Evolutionary conservation across 2,113 vertebrate species (phyloP).

Genomic region (Corythaixoides concolor): DNA sequence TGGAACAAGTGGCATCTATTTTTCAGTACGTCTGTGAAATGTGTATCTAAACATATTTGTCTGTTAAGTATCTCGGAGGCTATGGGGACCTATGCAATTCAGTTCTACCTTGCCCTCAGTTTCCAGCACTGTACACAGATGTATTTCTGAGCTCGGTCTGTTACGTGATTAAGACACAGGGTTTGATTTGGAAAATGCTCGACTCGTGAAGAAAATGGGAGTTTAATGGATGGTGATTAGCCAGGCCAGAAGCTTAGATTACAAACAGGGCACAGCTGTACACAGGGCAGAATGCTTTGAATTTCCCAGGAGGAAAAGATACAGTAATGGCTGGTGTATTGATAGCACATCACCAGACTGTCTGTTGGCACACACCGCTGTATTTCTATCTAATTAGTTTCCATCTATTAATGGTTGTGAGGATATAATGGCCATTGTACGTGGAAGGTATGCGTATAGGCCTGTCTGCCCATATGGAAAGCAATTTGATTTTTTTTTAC

Average conservation of each 20-base stretch:
- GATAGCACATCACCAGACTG: not conserved
- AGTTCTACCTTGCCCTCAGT: not conserved
- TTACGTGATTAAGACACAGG: not conserved
- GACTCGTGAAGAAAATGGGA: not conserved
- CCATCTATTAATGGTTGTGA: not conserved
- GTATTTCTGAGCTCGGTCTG: not conserved
- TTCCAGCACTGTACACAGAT: not conserved
- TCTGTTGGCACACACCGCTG: not conserved
- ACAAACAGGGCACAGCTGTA: not conserved
- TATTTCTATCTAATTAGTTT: not conserved
- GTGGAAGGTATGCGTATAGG: not conserved
- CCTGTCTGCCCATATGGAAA: not conserved
- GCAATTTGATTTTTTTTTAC: not conserved
- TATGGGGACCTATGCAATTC: not conserved
- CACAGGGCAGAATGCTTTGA: not conserved
- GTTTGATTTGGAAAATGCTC: not conserved
- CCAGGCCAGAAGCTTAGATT: not conserved
- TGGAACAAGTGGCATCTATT: not conserved
- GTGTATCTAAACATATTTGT: not conserved
- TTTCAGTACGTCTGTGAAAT: not conserved
- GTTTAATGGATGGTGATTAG: not conserved
- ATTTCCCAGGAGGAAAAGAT: constrained; percentile 1
- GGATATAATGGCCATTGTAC: not conserved
- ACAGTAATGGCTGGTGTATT: not conserved
- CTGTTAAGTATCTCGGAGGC: not conserved